A percentile compares a stretch with the other conserved stretches of the same genome.
Conservation (phyloP, 2,113 vertebrate species). For the Axis porcinus region DNA sequence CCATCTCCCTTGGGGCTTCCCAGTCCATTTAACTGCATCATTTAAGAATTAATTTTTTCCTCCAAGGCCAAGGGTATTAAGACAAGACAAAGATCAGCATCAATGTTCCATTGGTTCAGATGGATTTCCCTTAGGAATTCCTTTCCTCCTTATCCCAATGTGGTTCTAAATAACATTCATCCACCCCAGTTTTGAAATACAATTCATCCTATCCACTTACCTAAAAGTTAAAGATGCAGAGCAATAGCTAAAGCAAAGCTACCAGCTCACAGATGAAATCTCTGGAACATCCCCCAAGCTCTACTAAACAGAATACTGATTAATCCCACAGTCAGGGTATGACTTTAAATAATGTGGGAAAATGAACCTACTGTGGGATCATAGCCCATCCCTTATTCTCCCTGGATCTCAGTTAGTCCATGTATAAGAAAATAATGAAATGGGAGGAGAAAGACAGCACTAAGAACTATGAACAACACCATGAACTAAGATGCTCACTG, state of each 20-base stretch:
- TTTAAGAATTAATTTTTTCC: slow-evolving; percentile 16
- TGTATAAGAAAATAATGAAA: neutral
- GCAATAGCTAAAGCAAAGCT: neutral
- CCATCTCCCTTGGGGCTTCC: neutral
- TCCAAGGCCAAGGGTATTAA: neutral
- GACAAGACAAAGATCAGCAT: neutral
- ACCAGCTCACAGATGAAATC: neutral
- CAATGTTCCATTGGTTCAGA: neutral
- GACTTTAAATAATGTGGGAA: neutral
- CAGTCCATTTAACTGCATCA: neutral
- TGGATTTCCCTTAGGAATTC: neutral
- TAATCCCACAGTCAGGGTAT: neutral
- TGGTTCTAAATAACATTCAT: neutral
- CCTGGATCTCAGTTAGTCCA: neutral
- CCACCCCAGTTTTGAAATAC: neutral
- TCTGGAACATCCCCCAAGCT: neutral
- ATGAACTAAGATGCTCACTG: neutral
- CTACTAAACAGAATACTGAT: neutral
- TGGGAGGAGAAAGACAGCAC: neutral
- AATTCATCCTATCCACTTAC: neutral
- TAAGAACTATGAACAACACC: neutral
- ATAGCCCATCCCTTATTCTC: neutral
- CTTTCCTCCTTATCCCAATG: neutral
- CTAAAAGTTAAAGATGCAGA: neutral
- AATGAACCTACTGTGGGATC: neutral